phyloP scores from a whole-genome alignment of 2,113 vertebrate genomes.

The Gorsachius goisagi region DNA sequence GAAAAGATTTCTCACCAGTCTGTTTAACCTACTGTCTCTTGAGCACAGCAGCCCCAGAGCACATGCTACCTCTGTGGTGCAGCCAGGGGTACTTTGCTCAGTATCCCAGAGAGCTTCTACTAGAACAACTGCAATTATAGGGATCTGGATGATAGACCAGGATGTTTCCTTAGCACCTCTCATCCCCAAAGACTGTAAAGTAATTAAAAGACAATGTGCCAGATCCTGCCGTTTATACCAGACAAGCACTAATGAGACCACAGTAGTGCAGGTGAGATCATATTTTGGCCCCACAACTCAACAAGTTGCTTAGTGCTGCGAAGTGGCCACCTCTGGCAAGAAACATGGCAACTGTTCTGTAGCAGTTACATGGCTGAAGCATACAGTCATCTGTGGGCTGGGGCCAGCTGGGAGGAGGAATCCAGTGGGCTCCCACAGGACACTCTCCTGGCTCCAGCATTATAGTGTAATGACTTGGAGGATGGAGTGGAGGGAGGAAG shows the following conservation, averaged over 20 bases:
- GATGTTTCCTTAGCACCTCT: neutral
- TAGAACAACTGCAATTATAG: neutral
- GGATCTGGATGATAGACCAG: neutral
- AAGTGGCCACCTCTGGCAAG: constrained; percentile 19
- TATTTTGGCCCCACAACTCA: neutral
- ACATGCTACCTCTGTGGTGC: neutral
- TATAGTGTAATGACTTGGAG: neutral
- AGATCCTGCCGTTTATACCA: neutral
- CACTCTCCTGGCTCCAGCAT: neutral
- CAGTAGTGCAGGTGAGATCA: constrained; percentile 16
- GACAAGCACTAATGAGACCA: neutral
- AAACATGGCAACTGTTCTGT: neutral
- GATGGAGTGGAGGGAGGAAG: neutral
- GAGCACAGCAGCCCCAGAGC: neutral
- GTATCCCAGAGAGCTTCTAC: neutral
- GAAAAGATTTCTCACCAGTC: neutral
- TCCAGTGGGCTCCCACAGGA: constrained; percentile 13
- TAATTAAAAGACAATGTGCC: neutral
- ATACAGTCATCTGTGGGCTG: constrained; percentile 21
- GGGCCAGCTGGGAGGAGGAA: constrained; percentile 29
- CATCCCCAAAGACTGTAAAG: neutral
- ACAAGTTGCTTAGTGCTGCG: neutral
- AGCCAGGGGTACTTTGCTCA: neutral
- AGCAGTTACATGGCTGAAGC: neutral
- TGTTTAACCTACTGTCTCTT: neutral